Percentiles rank a stretch among this genome's conserved stretches.
phyloP scores from a whole-genome alignment of 2,113 vertebrate species.

The Furnarius figulus region DNA sequence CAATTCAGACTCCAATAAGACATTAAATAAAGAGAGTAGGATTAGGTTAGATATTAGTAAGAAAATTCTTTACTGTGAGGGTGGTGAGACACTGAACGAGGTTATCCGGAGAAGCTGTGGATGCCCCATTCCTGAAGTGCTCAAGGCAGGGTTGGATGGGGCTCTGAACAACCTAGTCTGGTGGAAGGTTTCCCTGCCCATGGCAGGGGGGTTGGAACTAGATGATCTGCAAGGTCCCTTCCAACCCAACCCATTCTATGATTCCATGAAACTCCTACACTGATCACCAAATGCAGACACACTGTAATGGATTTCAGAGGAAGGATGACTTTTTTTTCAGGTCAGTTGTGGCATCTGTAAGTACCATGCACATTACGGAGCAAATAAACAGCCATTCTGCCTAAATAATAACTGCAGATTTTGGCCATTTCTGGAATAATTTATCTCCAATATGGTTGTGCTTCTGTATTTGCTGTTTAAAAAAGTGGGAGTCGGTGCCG shows the following conservation, averaged over 20 bases:
- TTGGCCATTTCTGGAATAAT: not conserved
- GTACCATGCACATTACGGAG: fast-evolving
- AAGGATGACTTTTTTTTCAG: not conserved
- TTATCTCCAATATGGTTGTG: fast-evolving
- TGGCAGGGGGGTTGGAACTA: not conserved
- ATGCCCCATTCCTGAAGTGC: not conserved
- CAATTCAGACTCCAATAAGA: not conserved
- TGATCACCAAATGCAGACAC: not conserved
- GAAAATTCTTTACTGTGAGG: not conserved
- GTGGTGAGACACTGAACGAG: not conserved
- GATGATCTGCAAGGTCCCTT: not conserved
- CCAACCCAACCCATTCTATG: not conserved
- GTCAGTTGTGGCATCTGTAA: not conserved
- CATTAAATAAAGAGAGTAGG: not conserved
- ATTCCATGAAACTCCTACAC: not conserved
- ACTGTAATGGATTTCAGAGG: not conserved
- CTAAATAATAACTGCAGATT: not conserved
- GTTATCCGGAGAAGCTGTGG: not conserved
- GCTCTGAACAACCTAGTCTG: not conserved
- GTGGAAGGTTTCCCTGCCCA: not conserved
- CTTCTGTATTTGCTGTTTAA: not conserved
- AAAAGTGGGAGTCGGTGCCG: fast-evolving
- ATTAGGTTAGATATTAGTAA: not conserved
- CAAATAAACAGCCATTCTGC: not conserved
- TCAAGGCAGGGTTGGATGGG: not conserved